These are phyloP conservation scores for Planococcus citri DNA, from an alignment of 1,140 invertebrate genomes.

Conservation along the genomic window DNA sequence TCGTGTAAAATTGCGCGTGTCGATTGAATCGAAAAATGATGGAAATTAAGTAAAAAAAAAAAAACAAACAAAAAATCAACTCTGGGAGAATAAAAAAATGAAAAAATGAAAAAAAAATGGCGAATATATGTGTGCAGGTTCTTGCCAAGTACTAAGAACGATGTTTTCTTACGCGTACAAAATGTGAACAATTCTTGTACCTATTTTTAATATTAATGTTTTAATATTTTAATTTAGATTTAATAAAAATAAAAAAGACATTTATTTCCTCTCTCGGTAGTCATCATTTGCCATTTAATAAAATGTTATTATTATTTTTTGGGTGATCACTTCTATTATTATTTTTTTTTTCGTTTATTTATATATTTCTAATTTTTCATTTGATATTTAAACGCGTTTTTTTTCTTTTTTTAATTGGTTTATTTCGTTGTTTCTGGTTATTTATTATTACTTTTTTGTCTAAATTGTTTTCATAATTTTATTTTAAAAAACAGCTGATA, in stretches of 20 bases:
- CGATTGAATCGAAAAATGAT: background rate
- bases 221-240: constrained; percentile 15
- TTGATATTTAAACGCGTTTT: constrained; percentile 19
- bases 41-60: too few species aligned
- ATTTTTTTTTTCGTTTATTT: constrained; percentile 20
- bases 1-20: background rate
- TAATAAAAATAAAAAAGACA: background rate
- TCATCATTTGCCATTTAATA: constrained; percentile 14
- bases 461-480: constrained; percentile 5
- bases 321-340: constrained; percentile 13
- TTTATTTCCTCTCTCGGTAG: constrained; percentile 14
- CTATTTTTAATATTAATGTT: constrained; percentile 19
- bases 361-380: constrained; percentile 22
- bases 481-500: background rate
- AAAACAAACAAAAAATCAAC: too few species aligned
- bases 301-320: constrained; percentile 15
- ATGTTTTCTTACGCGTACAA: constrained; percentile 16
- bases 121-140: background rate
- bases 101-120: background rate
- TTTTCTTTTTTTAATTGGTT: background rate
- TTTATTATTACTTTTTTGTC: constrained; percentile 9
- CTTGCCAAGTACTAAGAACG: constrained; percentile 16
- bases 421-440: constrained; percentile 18
- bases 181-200: constrained; percentile 19
- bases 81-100: background rate